A percentile compares a stretch with the other conserved stretches of the same genome.
Evolutionary conservation across 2,113 vertebrate species (phyloP).

Genomic region (Chamaetylas fuelleborni): DNA sequence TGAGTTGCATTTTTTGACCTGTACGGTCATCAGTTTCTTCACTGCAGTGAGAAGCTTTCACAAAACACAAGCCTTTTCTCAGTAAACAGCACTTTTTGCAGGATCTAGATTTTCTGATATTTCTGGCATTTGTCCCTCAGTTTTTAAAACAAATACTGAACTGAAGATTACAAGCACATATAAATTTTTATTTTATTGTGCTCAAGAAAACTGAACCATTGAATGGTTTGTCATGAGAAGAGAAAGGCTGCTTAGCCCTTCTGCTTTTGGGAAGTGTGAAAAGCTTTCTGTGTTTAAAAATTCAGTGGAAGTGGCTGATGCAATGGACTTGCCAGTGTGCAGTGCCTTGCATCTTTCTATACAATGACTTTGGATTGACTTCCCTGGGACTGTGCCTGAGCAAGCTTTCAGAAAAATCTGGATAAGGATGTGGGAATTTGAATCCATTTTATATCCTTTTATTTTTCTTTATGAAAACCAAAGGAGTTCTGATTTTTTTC

Average conservation of each 20-base stretch:
- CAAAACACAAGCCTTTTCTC: not conserved
- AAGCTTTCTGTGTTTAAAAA: not conserved
- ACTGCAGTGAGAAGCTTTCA: not conserved
- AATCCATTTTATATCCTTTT: not conserved
- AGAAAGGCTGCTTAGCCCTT: not conserved
- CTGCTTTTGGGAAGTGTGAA: not conserved
- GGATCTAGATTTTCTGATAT: not conserved
- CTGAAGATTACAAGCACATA: not conserved
- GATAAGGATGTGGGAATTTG: not conserved
- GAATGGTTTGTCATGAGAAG: not conserved
- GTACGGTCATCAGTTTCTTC: not conserved
- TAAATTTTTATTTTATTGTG: not conserved
- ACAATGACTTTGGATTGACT: not conserved
- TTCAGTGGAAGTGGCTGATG: not conserved
- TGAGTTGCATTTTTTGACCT: constrained; percentile 30
- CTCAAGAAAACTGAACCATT: not conserved
- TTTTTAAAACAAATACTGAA: not conserved
- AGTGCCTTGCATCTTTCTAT: not conserved
- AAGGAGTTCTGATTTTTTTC: not conserved
- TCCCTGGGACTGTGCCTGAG: not conserved
- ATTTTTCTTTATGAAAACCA: not conserved
- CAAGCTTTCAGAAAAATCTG: not conserved
- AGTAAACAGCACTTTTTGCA: not conserved
- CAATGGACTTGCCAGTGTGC: not conserved
- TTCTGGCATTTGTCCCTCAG: not conserved